A percentile compares a stretch with the other conserved stretches of the same genome.
These are phyloP conservation scores for Carlito syrichta DNA, from an alignment of 2,113 vertebrate species.

Conservation along the genomic window DNA sequence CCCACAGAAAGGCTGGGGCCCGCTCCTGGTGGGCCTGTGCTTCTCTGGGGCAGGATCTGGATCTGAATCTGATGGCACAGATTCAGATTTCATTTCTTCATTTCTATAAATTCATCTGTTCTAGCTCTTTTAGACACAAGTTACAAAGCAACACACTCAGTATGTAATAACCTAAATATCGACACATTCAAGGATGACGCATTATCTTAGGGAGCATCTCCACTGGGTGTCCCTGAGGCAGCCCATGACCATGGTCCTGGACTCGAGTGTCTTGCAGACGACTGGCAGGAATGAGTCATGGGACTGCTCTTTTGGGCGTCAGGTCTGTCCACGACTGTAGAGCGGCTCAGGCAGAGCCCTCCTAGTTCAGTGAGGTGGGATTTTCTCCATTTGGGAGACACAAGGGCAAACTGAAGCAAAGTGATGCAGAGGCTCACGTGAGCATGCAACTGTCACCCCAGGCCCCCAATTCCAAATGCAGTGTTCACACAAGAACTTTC, in stretches of 20 bases:
- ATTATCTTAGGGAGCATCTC: background rate
- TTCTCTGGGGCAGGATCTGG: background rate
- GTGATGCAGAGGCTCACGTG: rapidly evolving
- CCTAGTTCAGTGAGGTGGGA: rapidly evolving
- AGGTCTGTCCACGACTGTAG: background rate
- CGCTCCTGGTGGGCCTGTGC: rapidly evolving
- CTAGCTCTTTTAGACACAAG: background rate
- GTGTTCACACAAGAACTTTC: no score
- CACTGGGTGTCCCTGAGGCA: rapidly evolving
- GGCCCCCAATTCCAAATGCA: background rate
- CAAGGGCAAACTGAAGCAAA: background rate
- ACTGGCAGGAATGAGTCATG: rapidly evolving
- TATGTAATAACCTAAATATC: background rate
- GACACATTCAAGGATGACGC: rapidly evolving
- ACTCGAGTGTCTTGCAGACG: rapidly evolving
- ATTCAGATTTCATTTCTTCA: background rate
- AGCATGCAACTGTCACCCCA: background rate
- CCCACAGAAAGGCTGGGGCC: background rate
- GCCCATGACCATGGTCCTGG: rapidly evolving
- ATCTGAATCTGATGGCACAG: background rate
- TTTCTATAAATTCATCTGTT: background rate
- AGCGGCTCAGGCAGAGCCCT: rapidly evolving
- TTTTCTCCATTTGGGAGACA: background rate
- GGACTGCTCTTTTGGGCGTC: rapidly evolving
- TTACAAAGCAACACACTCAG: background rate